Evolutionary conservation across 2,113 vertebrate species (phyloP).

Genomic region (Gadus chalcogrammus): DNA sequence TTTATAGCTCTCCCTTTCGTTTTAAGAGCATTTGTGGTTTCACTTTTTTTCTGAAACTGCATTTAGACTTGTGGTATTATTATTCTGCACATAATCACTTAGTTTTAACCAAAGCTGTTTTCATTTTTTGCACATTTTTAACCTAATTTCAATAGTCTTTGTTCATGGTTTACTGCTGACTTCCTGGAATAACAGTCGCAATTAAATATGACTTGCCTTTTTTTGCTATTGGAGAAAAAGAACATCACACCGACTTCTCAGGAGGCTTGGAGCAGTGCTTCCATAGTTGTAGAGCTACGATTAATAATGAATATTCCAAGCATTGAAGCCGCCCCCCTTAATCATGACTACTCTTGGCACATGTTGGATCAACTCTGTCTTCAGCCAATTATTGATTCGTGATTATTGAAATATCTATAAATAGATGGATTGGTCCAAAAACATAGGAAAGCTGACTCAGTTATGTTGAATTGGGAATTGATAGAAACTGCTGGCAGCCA

Average conservation of each 20-base stretch:
- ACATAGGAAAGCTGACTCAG: too few species aligned
- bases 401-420: too few species aligned
- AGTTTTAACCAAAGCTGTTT: not conserved
- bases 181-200: slow-evolving; percentile 25
- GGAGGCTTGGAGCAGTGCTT: slow-evolving; percentile 18
- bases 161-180: slow-evolving; percentile 23
- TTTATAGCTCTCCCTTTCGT: not conserved
- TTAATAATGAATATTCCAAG: slow-evolving; percentile 15
- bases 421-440: too few species aligned
- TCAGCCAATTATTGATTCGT: too few species aligned
- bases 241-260: slow-evolving; percentile 7
- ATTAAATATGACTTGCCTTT: slow-evolving; percentile 28
- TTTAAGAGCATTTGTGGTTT: too few species aligned
- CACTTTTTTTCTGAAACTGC: too few species aligned
- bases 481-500: not conserved
- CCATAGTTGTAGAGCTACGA: slow-evolving; percentile 9
- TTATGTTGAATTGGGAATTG: not conserved
- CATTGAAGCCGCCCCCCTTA: slow-evolving; percentile 24
- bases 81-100: too few species aligned
- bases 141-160: not conserved
- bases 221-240: slow-evolving; percentile 15
- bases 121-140: slow-evolving; percentile 17
- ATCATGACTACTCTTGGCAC: too few species aligned
- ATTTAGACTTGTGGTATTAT: too few species aligned
- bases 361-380: too few species aligned